Conservation (phyloP, 2,888 invertebrate genomes). For the Apamea crenata region DNA sequence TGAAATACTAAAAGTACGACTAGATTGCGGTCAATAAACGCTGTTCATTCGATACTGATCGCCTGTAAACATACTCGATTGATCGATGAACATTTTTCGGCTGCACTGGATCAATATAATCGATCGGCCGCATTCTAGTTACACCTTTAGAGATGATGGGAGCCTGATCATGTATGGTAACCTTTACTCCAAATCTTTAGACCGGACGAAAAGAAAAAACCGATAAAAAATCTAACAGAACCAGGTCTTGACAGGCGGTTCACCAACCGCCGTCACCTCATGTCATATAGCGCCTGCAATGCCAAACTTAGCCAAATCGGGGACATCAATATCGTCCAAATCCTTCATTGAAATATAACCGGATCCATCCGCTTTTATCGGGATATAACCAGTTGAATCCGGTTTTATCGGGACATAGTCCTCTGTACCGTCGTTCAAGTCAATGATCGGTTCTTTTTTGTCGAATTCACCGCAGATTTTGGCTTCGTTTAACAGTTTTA, state of each 20-base stretch:
- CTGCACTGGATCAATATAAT: background rate
- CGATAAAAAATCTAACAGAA: slow-evolving; percentile 77
- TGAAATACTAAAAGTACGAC: background rate
- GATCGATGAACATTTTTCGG: background rate
- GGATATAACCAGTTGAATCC: slow-evolving; percentile 79
- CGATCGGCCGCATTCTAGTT: no score
- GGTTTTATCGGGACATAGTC: slow-evolving; percentile 83
- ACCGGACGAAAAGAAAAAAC: background rate
- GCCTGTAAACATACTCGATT: background rate
- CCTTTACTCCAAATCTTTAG: background rate
- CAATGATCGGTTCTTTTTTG: slow-evolving; percentile 82
- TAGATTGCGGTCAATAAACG: background rate
- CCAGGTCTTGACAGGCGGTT: slow-evolving; percentile 88
- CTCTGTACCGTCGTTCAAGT: slow-evolving; percentile 81
- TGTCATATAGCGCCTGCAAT: slow-evolving; percentile 85
- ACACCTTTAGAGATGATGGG: background rate
- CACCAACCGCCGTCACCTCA: slow-evolving; percentile 77
- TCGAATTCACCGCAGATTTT: slow-evolving; percentile 83
- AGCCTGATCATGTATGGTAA: background rate
- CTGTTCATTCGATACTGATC: background rate
- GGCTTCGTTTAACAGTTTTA: slow-evolving; percentile 87
- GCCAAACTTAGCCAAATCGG: slow-evolving; percentile 83
- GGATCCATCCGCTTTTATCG: slow-evolving; percentile 69
- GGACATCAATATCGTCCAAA: slow-evolving; percentile 83
- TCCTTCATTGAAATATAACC: slow-evolving; percentile 73